Evolutionary conservation across 2,888 invertebrate genomes (phyloP).

Genomic region (Octodonta nipae): DNA sequence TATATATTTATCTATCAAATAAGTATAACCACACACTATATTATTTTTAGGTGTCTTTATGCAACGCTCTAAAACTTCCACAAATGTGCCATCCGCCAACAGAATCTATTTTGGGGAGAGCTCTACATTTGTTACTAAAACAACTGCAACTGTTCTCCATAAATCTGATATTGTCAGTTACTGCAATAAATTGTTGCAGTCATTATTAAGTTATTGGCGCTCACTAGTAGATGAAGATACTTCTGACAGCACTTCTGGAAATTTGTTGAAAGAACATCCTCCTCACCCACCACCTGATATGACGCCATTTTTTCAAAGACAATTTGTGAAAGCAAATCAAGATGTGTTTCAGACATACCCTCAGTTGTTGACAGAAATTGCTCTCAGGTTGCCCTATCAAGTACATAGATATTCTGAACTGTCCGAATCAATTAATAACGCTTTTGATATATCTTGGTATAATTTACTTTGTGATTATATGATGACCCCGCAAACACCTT

Average conservation of each 20-base stretch:
- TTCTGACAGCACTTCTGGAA: slow-evolving; percentile 40
- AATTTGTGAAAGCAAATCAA: slow-evolving; percentile 81
- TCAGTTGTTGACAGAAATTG: slow-evolving; percentile 89
- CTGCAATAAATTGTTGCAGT: slow-evolving; percentile 56
- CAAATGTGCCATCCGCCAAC: slow-evolving; percentile 19
- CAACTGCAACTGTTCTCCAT: slow-evolving; percentile 55
- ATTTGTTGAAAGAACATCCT: slow-evolving; percentile 67
- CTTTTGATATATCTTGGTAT: slow-evolving; percentile 57
- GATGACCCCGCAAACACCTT: slow-evolving; percentile 85
- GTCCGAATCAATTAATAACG: slow-evolving; percentile 35
- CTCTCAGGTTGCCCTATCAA: slow-evolving; percentile 84
- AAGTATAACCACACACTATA: too few species aligned
- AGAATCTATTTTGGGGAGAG: slow-evolving; percentile 31
- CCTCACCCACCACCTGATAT: slow-evolving; percentile 80
- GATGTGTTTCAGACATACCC: slow-evolving; percentile 92
- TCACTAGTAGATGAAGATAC: slow-evolving; percentile 36
- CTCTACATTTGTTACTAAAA: slow-evolving; percentile 49
- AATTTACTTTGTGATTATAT: slow-evolving; percentile 63
- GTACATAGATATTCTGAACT: slow-evolving; percentile 63
- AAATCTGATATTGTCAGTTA: slow-evolving; percentile 59
- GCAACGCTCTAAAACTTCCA: slow-evolving; percentile 55
- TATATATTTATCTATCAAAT: neutral
- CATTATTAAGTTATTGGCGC: slow-evolving; percentile 62
- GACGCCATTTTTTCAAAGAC: slow-evolving; percentile 86
- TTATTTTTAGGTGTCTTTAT: slow-evolving; percentile 53